A percentile compares a stretch with the other conserved stretches of the same genome.
Conservation (phyloP, 2,888 invertebrate genomes). For the Cylloceria caligata region DNA sequence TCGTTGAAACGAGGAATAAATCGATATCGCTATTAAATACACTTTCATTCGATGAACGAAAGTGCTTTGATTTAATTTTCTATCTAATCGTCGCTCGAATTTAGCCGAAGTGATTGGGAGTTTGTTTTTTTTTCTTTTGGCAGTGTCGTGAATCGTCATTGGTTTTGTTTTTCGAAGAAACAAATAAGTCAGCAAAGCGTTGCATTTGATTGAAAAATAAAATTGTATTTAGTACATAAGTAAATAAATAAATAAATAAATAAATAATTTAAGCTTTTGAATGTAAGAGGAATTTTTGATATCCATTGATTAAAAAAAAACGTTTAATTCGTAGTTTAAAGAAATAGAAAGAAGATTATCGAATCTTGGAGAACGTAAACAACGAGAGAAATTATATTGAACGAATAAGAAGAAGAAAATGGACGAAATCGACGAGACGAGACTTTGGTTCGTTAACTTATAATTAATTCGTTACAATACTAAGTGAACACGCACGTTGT, state of each 20-base stretch:
- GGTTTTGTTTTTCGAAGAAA: constrained; percentile 16
- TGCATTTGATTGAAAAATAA: background rate
- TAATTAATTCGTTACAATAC: constrained; percentile 72
- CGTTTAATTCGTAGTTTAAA: background rate
- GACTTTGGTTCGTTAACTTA: constrained; percentile 57
- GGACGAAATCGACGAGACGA: constrained; percentile 46
- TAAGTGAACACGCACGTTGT: constrained; percentile 79
- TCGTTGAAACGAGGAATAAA: too few relatives aligned
- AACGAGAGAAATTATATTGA: background rate
- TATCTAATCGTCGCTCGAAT: constrained; percentile 44
- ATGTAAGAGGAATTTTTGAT: background rate
- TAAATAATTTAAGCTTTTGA: background rate
- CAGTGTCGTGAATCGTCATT: constrained; percentile 52
- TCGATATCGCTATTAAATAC: constrained; percentile 43
- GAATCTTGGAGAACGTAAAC: too few relatives aligned
- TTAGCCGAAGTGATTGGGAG: constrained; percentile 47
- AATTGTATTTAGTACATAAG: background rate
- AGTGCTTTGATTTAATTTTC: constrained; percentile 15
- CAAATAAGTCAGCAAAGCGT: background rate
- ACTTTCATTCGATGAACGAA: constrained; percentile 34
- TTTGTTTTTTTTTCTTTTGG: constrained; percentile 39
- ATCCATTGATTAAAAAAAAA: background rate
- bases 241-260: constrained; percentile 4
- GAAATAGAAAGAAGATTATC: too few relatives aligned
- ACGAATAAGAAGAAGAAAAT: background rate